Evolutionary conservation across 1,140 invertebrate genomes (phyloP).

Genomic region (Leptinotarsa texana): DNA sequence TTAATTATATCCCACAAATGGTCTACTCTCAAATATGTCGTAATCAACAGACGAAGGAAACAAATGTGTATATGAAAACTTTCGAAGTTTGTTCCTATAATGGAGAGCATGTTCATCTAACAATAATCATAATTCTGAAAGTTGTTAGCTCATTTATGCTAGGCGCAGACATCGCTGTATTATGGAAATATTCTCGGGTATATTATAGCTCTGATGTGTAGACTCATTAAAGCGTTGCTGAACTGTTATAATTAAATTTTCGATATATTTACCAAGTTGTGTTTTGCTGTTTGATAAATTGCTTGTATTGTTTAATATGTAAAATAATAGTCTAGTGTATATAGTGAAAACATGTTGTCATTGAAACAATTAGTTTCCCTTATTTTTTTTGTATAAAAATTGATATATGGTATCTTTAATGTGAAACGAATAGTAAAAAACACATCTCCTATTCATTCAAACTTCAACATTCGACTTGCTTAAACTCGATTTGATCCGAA

Average conservation of each 20-base stretch:
- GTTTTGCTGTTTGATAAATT: neutral
- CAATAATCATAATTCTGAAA: slow-evolving; percentile 16
- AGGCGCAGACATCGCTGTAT: neutral
- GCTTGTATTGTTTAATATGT: neutral
- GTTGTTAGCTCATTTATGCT: slow-evolving; percentile 8
- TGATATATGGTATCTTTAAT: no score
- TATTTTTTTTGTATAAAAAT: no score
- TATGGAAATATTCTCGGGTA: neutral
- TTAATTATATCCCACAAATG: no score
- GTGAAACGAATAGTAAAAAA: no score
- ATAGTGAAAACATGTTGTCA: no score
- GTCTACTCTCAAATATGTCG: no score
- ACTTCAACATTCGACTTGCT: no score
- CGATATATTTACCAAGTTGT: neutral
- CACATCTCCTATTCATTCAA: no score
- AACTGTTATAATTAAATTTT: neutral
- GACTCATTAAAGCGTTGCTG: slow-evolving; percentile 1
- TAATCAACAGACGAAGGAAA: neutral
- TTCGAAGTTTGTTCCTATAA: neutral
- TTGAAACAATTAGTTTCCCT: no score
- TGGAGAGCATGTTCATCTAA: slow-evolving; percentile 7
- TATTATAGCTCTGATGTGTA: neutral
- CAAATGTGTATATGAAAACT: neutral
- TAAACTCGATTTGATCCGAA: no score
- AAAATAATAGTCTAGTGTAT: neutral